A percentile compares a stretch with the other conserved stretches of the same genome.
phyloP scores from a whole-genome alignment of 2,113 vertebrate species.

The Rhinichthys klamathensis region DNA sequence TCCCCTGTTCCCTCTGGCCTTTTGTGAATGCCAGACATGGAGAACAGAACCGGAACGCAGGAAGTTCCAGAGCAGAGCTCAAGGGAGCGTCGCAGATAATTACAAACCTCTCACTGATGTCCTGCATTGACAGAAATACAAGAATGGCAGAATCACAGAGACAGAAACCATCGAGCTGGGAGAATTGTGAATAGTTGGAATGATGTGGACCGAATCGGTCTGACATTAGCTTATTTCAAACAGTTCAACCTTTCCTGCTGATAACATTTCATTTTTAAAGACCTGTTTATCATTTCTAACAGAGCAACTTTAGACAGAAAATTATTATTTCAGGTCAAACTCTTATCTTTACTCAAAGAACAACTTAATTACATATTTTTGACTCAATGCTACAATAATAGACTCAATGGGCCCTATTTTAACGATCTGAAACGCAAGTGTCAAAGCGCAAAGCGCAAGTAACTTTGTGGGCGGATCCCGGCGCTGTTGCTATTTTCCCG shows the following conservation, averaged over 20 bases:
- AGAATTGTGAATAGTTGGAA: constrained; percentile 7
- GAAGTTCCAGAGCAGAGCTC: constrained; percentile 30
- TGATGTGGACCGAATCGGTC: background rate
- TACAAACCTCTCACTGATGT: constrained; percentile 27
- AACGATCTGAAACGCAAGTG: no score
- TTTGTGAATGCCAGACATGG: constrained; percentile 20
- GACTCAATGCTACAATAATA: background rate
- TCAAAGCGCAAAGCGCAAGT: no score
- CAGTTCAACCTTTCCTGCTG: background rate
- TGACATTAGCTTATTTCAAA: constrained; percentile 1
- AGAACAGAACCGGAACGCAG: background rate
- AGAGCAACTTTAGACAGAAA: background rate
- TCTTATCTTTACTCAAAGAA: background rate
- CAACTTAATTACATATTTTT: background rate
- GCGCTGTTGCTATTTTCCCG: no score
- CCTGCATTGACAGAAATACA: background rate
- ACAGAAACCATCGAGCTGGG: background rate
- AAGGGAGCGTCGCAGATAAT: constrained; percentile 26
- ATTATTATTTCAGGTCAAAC: background rate
- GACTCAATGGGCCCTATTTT: no score
- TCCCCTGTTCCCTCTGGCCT: constrained; percentile 31
- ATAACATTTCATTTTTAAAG: background rate
- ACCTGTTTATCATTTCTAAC: background rate
- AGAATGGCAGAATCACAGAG: background rate
- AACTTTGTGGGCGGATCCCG: no score